Evolutionary conservation across 2,113 vertebrate genomes (phyloP).

Genomic region (Mellivora capensis): DNA sequence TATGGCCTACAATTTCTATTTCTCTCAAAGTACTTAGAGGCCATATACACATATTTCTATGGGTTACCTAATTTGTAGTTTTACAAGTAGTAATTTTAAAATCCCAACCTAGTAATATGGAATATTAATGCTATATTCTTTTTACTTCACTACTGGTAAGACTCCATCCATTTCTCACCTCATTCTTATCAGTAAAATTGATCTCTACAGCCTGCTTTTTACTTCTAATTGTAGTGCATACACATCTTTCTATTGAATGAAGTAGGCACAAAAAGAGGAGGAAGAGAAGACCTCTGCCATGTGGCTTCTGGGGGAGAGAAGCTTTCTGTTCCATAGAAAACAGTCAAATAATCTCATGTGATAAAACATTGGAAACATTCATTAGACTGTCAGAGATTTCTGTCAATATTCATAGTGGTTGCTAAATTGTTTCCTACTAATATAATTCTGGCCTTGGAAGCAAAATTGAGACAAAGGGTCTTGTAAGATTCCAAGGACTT

Average conservation of each 20-base stretch:
- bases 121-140: not conserved
- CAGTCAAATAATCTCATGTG: not conserved
- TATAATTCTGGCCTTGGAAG: not conserved
- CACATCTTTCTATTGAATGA: not conserved
- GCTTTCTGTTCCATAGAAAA: not conserved
- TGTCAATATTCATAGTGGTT: conserved; percentile 10
- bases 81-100: not conserved
- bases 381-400: not conserved
- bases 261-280: not conserved
- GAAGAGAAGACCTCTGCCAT: not conserved
- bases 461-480: conserved; percentile 40
- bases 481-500: not conserved
- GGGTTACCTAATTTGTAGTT: not conserved
- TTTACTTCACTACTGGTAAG: conserved; percentile 1
- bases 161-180: not conserved
- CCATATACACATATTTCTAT: not conserved
- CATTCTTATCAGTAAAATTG: not conserved
- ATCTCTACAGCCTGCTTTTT: not conserved
- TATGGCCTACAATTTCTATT: not conserved
- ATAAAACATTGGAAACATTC: conserved; percentile 28
- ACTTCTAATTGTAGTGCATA: not conserved
- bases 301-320: not conserved
- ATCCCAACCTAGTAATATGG: not conserved
- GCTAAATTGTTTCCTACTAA: conserved; percentile 14
- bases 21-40: not conserved